Evolutionary conservation across 2,888 invertebrate species (phyloP), one percentile per base, ranked within the genome.

Genomic region (Bibio marci): DNA sequence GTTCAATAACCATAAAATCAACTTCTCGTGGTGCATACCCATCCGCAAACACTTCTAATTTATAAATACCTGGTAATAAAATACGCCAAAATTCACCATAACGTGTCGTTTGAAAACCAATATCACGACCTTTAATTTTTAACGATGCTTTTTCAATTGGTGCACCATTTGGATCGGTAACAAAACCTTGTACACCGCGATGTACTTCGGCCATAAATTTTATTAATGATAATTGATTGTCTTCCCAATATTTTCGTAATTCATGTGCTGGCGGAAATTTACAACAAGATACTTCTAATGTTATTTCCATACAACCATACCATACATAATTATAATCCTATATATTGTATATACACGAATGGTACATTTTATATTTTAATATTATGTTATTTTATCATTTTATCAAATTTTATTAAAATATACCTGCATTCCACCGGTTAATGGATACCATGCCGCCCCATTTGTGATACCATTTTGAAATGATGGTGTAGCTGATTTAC

Each of bases 31-130:
- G 85, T 31, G 79, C 67, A 55, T 76, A 88, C 30, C 86, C 85
- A 52, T 86, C 85, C 25, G 83, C 86, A 51, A 79, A 78, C 12
- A 88, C 90, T 69, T 86, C 80, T 12, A 91, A 63, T 50, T 76
- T 77, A 61, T 92, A 92, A 38, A 72, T 67, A 47, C 91, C 91
- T 2, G 92, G 91, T 43, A 91, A 62, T 17, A 94, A 63, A 43
- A 94, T 76, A 52, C 90, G 74, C 91, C 90, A 94, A 65, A 83
- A 94, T 61, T 94, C 92, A n/a, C 92, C 92, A 56, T 82, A 78
- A 55, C 81, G 79, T 8, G 87, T 86, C 38, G 82, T 81, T 57
- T 79, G 80, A 59, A 88, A 87, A 37, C 77, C 75, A 48, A 88
- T 81, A 54, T 88, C 83, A 37, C 90, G 73, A 1, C 78, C 76